A percentile compares a stretch with the other conserved stretches of the same genome.
Conservation (phyloP, 35 echinoderm and acorn worm genomes). For the Holothuria glaberrima region DNA sequence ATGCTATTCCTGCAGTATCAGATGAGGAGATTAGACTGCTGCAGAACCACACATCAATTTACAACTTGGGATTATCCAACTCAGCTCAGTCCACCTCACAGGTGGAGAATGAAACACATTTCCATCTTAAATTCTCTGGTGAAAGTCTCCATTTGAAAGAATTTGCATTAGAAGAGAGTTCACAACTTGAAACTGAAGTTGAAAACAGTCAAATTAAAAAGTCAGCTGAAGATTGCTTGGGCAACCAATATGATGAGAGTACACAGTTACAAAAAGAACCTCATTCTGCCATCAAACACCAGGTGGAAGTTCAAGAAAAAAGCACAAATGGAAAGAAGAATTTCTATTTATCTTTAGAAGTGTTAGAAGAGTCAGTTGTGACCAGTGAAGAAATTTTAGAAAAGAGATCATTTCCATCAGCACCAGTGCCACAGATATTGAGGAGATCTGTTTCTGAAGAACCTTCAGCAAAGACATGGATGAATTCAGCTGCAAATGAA, state of each 20-base stretch:
- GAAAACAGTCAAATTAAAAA: background rate
- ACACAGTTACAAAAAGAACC: no score
- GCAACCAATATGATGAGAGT: background rate
- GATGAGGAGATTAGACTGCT: background rate
- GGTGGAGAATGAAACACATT: slow-evolving; percentile 10
- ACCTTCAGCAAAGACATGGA: background rate
- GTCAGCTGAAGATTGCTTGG: background rate
- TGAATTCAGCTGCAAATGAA: background rate
- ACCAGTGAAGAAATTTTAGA: slow-evolving; percentile 30
- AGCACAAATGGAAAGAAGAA: slow-evolving; percentile 6
- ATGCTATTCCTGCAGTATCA: background rate
- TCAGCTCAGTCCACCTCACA: background rate
- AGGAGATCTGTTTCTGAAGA: slow-evolving; percentile 2
- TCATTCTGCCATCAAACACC: background rate
- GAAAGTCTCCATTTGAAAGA: slow-evolving; percentile 21
- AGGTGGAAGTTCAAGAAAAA: background rate
- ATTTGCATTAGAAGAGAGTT: background rate
- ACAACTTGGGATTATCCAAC: no score
- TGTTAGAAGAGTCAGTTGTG: slow-evolving; percentile 39
- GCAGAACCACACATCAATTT: background rate
- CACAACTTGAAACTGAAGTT: background rate
- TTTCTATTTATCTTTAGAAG: slow-evolving; percentile 22
- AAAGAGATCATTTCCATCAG: background rate
- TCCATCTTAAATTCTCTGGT: slow-evolving; percentile 2
- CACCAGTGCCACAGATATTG: background rate